Evolutionary conservation across 2,888 invertebrate species (phyloP).

Genomic region (Caenorhabditis plicata): DNA sequence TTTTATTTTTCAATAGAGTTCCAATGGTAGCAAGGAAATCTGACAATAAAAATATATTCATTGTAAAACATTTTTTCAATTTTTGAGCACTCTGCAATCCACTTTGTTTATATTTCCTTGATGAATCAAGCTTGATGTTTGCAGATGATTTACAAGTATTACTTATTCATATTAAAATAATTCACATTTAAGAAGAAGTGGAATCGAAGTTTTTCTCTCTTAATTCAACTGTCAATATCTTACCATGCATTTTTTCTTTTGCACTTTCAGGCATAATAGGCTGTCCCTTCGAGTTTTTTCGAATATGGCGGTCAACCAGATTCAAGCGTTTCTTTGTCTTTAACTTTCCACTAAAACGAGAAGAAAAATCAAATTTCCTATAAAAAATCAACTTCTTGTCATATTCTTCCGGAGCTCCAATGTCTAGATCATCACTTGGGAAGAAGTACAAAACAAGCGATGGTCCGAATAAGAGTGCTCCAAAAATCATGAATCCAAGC

Average conservation of each 20-base stretch:
- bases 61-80: no score
- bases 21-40: slow-evolving; percentile 49
- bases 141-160: no score
- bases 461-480: slow-evolving; percentile 41
- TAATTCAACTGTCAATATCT: not conserved
- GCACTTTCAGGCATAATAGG: slow-evolving; percentile 48
- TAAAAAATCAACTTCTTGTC: slow-evolving; percentile 16
- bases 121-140: no score
- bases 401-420: slow-evolving; percentile 20
- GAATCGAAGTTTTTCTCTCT: not conserved
- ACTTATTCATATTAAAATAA: no score
- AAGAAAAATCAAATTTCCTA: no score
- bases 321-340: slow-evolving; percentile 44
- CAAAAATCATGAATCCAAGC: slow-evolving; percentile 66
- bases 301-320: slow-evolving; percentile 58
- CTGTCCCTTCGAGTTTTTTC: slow-evolving; percentile 44
- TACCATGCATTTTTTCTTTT: slow-evolving; percentile 37
- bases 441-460: slow-evolving; percentile 66
- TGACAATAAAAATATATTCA: no score
- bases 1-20: slow-evolving; percentile 50
- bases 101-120: no score
- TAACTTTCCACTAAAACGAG: slow-evolving; percentile 14
- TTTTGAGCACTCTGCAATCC: no score
- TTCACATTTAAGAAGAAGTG: no score
- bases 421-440: slow-evolving; percentile 50